Evolutionary conservation across 2,113 vertebrate species (phyloP).

Genomic region (Cavia aperea): DNA sequence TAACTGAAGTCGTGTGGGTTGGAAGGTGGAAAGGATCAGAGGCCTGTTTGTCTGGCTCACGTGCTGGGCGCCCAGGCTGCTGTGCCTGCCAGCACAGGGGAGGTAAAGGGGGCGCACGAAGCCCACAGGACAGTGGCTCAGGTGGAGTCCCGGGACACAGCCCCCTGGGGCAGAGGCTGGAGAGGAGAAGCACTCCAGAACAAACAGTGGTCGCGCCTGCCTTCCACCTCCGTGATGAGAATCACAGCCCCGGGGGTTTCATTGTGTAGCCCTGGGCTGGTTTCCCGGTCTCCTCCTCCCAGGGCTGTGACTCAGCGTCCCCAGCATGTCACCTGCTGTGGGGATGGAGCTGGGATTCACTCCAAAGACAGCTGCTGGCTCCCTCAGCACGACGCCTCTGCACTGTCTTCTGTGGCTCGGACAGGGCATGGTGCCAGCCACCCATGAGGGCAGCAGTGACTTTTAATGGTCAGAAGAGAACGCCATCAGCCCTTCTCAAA

Average conservation of each 20-base stretch:
- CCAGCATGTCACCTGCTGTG: too few relatives aligned
- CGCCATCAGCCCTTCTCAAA: rapidly evolving
- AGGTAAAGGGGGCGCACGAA: rapidly evolving
- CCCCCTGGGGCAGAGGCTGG: not conserved
- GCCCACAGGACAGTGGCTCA: rapidly evolving
- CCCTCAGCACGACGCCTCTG: rapidly evolving
- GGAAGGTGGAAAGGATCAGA: not conserved
- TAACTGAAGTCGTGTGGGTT: not conserved
- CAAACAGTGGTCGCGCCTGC: rapidly evolving
- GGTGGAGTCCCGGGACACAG: rapidly evolving
- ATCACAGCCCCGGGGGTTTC: not conserved
- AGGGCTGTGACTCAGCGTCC: rapidly evolving
- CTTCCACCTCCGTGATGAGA: rapidly evolving
- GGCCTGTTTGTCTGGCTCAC: too few relatives aligned
- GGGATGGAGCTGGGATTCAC: not conserved
- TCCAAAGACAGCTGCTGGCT: too few relatives aligned
- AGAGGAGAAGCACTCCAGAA: rapidly evolving
- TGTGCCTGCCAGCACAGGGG: rapidly evolving
- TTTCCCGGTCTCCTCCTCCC: too few relatives aligned
- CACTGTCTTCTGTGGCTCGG: rapidly evolving
- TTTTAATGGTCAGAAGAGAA: not conserved
- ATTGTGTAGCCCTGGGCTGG: not conserved
- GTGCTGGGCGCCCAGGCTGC: too few relatives aligned
- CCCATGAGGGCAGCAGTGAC: rapidly evolving
- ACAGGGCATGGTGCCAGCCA: rapidly evolving